Evolutionary conservation across 35 echinoderm and acorn worm genomes (phyloP).

Genomic region (Strongylocentrotus purpuratus): DNA sequence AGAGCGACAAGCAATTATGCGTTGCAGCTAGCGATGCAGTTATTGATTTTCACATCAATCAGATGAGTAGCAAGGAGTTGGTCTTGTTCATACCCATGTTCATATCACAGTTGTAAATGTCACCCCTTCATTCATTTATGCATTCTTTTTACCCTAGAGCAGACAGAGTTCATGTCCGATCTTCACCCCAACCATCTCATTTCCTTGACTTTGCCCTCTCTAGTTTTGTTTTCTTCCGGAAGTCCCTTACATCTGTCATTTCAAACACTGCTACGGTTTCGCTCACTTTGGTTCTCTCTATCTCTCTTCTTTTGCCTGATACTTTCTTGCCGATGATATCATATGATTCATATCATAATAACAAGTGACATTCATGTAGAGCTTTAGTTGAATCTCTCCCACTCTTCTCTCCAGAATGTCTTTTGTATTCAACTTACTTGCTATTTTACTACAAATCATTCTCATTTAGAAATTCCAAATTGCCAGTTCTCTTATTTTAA

Average conservation of each 20-base stretch:
- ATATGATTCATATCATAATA: too few relatives aligned
- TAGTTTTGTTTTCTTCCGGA: constrained; percentile 17
- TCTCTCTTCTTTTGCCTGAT: neutral
- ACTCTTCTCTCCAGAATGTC: neutral
- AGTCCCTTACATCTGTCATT: constrained; percentile 10
- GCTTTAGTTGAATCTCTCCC: too few relatives aligned
- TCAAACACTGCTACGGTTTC: neutral
- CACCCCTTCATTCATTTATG: constrained; percentile 47
- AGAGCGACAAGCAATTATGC: constrained; percentile 83
- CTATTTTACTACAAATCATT: neutral
- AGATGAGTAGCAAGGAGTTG: constrained; percentile 52
- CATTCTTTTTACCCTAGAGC: constrained; percentile 41
- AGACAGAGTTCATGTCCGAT: neutral
- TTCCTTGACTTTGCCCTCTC: constrained; percentile 8
- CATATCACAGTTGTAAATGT: constrained; percentile 44
- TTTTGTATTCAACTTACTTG: neutral
- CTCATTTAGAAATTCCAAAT: neutral
- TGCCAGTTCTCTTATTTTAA: neutral
- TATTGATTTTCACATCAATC: constrained; percentile 84
- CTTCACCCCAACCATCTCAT: constrained; percentile 4
- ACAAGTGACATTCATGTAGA: too few relatives aligned
- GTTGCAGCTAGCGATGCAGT: constrained; percentile 57
- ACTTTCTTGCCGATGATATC: neutral
- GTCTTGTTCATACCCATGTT: constrained; percentile 36
- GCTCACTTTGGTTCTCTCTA: neutral